These are phyloP conservation scores for Megaustenia siamemsis DNA, from an alignment of 2,888 invertebrate genomes.

Conservation along the genomic window DNA sequence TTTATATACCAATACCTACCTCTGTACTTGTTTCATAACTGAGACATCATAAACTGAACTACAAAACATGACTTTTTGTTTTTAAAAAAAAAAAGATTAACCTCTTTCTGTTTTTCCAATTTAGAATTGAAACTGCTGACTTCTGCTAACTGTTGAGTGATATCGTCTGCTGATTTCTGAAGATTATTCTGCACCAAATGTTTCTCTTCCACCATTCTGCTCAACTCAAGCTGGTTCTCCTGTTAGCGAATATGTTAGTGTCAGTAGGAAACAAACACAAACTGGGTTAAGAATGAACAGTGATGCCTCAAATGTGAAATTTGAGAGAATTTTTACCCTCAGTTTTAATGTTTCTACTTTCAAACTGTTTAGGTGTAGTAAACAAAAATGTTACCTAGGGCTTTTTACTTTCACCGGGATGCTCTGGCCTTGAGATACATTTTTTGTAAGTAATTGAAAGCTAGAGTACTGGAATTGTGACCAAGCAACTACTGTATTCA, in stretches of 20 bases:
- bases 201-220: conserved; percentile 71
- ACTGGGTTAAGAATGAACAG: too few species aligned
- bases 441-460: too few species aligned
- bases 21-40: neutral
- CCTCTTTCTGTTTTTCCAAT: conserved; percentile 75
- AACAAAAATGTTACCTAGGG: too few species aligned
- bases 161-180: conserved; percentile 74
- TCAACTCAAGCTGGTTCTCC: conserved; percentile 69
- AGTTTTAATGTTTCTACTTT: too few species aligned
- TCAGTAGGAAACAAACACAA: neutral
- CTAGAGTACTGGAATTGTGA: too few species aligned
- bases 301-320: too few species aligned
- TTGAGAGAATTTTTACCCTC: too few species aligned
- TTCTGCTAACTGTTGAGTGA: conserved; percentile 69
- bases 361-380: too few species aligned
- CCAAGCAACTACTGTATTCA: too few species aligned
- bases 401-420: too few species aligned
- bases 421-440: too few species aligned
- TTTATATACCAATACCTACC: neutral
- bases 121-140: conserved; percentile 68
- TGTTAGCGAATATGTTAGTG: conserved; percentile 40
- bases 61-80: neutral
- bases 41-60: too few species aligned
- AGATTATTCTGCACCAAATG: conserved; percentile 72
- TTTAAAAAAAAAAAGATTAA: conserved; percentile 60